Conservation (phyloP, 2,113 vertebrate species). For the Trematomus loennbergii region DNA sequence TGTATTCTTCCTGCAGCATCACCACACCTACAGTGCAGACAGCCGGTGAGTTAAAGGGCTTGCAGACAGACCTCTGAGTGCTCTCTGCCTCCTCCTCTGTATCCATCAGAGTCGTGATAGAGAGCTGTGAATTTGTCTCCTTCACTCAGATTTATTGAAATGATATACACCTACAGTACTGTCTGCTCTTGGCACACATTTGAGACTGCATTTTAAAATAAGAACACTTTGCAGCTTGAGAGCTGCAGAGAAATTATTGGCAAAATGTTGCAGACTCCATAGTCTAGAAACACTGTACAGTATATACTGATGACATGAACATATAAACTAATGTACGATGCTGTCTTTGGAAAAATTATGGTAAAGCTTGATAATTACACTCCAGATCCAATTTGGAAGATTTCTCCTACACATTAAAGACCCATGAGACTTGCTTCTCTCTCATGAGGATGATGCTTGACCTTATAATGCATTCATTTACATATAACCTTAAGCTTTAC, state of each 20-base stretch:
- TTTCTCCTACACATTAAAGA: slow-evolving; percentile 36
- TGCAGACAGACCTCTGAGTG: slow-evolving; percentile 61
- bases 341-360: slow-evolving; percentile 7
- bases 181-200: slow-evolving; percentile 57
- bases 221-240: slow-evolving; percentile 40
- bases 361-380: slow-evolving; percentile 25
- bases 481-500: slow-evolving; percentile 67
- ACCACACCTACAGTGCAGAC: slow-evolving; percentile 43
- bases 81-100: slow-evolving; percentile 50
- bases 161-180: slow-evolving; percentile 66
- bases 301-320: background rate
- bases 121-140: slow-evolving; percentile 67
- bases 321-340: background rate
- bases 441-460: slow-evolving; percentile 44
- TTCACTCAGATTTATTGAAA: slow-evolving; percentile 74
- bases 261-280: slow-evolving; percentile 15
- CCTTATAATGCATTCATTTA: slow-evolving; percentile 65
- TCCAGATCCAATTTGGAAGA: slow-evolving; percentile 13
- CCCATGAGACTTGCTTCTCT: slow-evolving; percentile 6
- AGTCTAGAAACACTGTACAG: slow-evolving; percentile 13
- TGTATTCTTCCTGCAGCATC: slow-evolving; percentile 33
- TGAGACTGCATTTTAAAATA: slow-evolving; percentile 51
- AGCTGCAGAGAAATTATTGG: slow-evolving; percentile 31
- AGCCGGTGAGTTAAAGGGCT: slow-evolving; percentile 59
- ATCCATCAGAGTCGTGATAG: slow-evolving; percentile 65